Base-by-base conservation (phyloP, 2,888 invertebrate species). In the Tenodera sinensis region DNA sequence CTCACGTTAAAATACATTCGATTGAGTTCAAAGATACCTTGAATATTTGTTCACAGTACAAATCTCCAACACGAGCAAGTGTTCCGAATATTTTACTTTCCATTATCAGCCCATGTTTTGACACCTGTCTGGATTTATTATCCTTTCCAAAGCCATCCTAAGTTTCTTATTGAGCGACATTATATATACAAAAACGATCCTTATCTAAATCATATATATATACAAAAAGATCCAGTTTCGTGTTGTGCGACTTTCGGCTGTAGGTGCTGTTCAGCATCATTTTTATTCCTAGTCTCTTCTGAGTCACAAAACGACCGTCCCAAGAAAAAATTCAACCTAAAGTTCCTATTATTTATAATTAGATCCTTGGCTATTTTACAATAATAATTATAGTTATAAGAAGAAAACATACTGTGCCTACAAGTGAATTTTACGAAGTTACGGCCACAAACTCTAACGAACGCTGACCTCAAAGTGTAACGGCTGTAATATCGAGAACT, bases 321-420 rank as follows among this genome's bases (percentile, higher is more conserved):
- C 83, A 27, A 71, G 54, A 71, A 30, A 83, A 87, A 87, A 82
- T 82, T 87, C 8, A 81, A 87, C 87, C 87, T 87, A 12, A 87
- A 87, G 87, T 87, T 87, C 87, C 87, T 87, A 87, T 87, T 87
- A 83, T 87, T 87, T 87, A 82, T 87, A 87, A 87, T 87, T 83
- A 87, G 83, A 42, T 87, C 87, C 87, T 71, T 87, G 87, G 87
- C 83, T 87, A 83, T 42, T 83, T 87, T 71, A 71, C 54, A 71
- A 71, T 71, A 71, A 83, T 87, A 87, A 85, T 82, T 87, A 87
- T 82, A 87, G 82, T 87, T 82, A 83, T 71, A 71, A 71, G 54
- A 71, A 71, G 81, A 82, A 83, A 12, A 34, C 34, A 54, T 83
- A 83, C 87, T 87, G 87, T 87, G 87, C 87, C 87, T 87, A 87